Evolutionary conservation across 2,888 invertebrate genomes (phyloP).

Genomic region (Erebia epiphron): DNA sequence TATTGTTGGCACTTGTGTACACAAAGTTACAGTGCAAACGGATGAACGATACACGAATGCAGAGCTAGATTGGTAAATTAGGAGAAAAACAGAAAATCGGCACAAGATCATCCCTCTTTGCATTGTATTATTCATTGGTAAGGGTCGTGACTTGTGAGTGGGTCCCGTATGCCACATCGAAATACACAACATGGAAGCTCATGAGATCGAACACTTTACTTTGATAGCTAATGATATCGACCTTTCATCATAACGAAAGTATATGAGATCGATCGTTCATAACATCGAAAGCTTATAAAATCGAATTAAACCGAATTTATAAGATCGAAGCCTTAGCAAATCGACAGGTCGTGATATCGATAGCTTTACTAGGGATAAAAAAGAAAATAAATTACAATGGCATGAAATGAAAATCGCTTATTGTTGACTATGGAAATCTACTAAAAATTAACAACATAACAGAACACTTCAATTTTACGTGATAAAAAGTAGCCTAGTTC

Average conservation of each 20-base stretch:
- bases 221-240: neutral
- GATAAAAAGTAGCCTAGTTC: neutral
- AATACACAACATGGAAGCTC: neutral
- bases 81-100: too few species aligned
- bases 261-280: neutral
- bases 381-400: too few species aligned
- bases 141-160: neutral
- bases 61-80: too few species aligned
- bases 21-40: too few species aligned
- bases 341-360: neutral
- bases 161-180: neutral
- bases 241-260: neutral
- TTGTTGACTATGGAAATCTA: too few species aligned
- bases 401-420: too few species aligned
- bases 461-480: neutral
- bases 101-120: too few species aligned
- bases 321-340: neutral
- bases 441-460: too few species aligned
- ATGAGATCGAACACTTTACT: neutral
- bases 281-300: neutral
- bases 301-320: neutral
- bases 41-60: too few species aligned
- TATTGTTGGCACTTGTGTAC: too few species aligned
- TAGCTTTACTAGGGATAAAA: neutral
- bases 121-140: too few species aligned